These are phyloP conservation scores for Eilema griseolum DNA, from an alignment of 2,888 invertebrate genomes.

Conservation along the genomic window DNA sequence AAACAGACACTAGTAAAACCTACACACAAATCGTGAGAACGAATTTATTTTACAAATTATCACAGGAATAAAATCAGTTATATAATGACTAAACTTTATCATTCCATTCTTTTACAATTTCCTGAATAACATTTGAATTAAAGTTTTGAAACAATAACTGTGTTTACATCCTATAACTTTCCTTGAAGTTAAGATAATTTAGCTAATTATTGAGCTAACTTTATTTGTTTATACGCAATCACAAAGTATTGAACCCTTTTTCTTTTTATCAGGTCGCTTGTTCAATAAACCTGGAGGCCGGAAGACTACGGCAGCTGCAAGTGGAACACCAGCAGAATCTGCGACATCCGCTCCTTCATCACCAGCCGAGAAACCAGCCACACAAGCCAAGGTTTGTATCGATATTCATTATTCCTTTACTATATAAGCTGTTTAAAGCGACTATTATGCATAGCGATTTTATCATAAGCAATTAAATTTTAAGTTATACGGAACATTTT, in stretches of 20 bases:
- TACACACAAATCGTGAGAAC: no score
- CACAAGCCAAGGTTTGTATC: slow-evolving; percentile 74
- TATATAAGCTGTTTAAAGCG: slow-evolving; percentile 39
- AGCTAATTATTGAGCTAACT: not conserved
- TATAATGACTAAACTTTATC: not conserved
- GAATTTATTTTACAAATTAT: not conserved
- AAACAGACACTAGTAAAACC: not conserved
- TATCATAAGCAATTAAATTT: slow-evolving; percentile 26
- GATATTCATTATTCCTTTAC: slow-evolving; percentile 41
- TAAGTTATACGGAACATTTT: slow-evolving; percentile 32
- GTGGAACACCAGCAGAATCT: slow-evolving; percentile 40
- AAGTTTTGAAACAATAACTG: not conserved
- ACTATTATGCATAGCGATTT: slow-evolving; percentile 66
- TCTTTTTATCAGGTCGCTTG: slow-evolving; percentile 76
- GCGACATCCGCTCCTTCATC: slow-evolving; percentile 56
- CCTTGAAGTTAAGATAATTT: no score
- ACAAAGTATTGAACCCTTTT: slow-evolving; percentile 57
- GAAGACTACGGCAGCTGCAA: slow-evolving; percentile 65
- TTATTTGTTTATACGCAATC: slow-evolving; percentile 19
- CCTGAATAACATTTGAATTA: not conserved
- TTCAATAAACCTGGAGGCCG: slow-evolving; percentile 77
- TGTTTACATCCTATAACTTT: not conserved
- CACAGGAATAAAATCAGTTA: not conserved
- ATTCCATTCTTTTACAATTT: not conserved
- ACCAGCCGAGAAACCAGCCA: slow-evolving; percentile 67